Evolutionary conservation across 2,113 vertebrate species (phyloP).

Genomic region (Chamaea fasciata): DNA sequence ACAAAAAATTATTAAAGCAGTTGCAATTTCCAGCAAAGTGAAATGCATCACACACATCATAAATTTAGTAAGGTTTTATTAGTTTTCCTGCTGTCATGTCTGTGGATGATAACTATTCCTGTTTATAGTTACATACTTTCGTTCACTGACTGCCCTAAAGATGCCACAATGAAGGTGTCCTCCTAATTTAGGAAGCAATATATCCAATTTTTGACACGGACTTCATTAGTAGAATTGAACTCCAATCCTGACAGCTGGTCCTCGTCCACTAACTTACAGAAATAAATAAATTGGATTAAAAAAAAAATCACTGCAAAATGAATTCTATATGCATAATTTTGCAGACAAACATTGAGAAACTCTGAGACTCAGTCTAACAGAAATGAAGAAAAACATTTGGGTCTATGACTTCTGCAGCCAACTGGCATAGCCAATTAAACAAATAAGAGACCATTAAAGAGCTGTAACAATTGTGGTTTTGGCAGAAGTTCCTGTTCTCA

Average conservation of each 20-base stretch:
- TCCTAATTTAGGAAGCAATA: not conserved
- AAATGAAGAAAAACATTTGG: not conserved
- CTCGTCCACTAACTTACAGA: not conserved
- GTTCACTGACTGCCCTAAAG: not conserved
- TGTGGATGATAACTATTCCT: not conserved
- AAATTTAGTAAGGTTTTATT: not conserved
- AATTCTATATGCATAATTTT: not conserved
- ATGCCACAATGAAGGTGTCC: not conserved
- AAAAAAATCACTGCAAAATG: not conserved
- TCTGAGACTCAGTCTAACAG: not conserved
- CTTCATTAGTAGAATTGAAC: not conserved
- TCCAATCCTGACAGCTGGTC: not conserved
- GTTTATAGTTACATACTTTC: not conserved
- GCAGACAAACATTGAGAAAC: not conserved
- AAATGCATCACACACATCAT: not conserved
- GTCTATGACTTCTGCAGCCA: not conserved
- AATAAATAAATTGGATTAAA: not conserved
- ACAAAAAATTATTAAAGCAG: not conserved
- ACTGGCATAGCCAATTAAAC: not conserved
- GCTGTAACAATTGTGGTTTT: not conserved
- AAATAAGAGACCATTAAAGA: not conserved
- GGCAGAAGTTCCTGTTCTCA: constrained; percentile 18
- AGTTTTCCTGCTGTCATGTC: not conserved
- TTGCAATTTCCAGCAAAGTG: not conserved
- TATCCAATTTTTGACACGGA: not conserved